Evolutionary conservation across 2,113 vertebrate genomes (phyloP).

Genomic region (Cheirogaleus medius): DNA sequence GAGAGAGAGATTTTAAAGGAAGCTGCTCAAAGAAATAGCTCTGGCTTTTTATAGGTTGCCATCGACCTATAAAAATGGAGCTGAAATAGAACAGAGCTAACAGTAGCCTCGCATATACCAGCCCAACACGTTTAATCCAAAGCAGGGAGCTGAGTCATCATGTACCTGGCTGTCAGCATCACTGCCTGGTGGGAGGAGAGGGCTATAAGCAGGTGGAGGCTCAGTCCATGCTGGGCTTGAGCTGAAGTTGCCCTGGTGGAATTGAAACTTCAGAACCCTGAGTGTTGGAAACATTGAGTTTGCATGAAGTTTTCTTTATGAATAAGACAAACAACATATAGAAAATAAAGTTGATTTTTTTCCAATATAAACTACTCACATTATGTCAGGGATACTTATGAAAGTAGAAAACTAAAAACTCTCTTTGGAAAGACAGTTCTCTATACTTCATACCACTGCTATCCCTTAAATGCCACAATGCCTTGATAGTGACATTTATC

Average conservation of each 20-base stretch:
- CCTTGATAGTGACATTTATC: not conserved
- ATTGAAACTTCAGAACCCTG: not conserved
- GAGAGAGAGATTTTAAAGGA: not conserved
- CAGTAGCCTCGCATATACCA: not conserved
- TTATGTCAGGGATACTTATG: not conserved
- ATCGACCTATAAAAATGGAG: not conserved
- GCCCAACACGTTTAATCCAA: not conserved
- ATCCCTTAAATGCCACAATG: not conserved
- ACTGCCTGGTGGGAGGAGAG: rapidly evolving
- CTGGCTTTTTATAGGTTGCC: not conserved
- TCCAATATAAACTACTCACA: not conserved
- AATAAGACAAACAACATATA: not conserved
- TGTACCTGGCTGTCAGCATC: not conserved
- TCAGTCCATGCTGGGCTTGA: not conserved
- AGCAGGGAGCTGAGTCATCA: not conserved
- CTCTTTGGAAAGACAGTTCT: not conserved
- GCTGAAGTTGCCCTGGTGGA: not conserved
- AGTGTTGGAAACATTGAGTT: not conserved
- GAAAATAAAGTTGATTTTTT: not conserved
- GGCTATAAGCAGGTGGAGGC: rapidly evolving
- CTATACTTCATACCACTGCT: not conserved
- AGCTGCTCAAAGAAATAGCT: not conserved
- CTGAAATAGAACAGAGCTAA: not conserved
- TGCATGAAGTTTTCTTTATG: not conserved
- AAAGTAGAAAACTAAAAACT: not conserved